Base-by-base conservation (phyloP, 1,140 invertebrate genomes). In the Asobara japonica region DNA sequence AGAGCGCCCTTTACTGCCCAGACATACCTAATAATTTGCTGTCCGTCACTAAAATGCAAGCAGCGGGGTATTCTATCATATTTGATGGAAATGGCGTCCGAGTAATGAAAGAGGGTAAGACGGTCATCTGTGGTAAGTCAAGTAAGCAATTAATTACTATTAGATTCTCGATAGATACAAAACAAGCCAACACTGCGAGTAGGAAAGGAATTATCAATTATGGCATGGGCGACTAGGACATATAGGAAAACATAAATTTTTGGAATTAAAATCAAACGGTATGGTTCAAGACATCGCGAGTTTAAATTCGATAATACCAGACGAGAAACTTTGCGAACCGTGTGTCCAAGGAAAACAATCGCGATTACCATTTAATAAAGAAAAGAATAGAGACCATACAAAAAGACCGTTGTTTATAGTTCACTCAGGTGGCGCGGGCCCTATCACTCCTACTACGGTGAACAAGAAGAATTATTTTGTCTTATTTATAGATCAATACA, bases 21-120 rank as follows among this genome's bases (percentile, higher is more conserved):
- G 75, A 79, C 10, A 18, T 76, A 73, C 68, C 65, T 71, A 65
- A 82, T 74, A 74, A 70, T 48, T 66, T 84, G 10, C 45, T 84
- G 5, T 84, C 79, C 1, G 80, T 84, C 0, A 64, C 67, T 2
- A 77, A 69, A 64, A 79, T 83, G 45, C 79, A 82, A 68, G 62
- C 75, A 27, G 78, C 76, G 18, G 82, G 81, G 0, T 75, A 82
- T 65, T 73, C 67, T 2, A 68, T 79, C 2, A 69, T 74, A 62
- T 80, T 79, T 66, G 68, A 81, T 8, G 10, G 30, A 11, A 11
- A n/a, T 10, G 25, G 25, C 1, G 20, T 62, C 1, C 13, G 13
- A 5, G n/a, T 62, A 30, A 8, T 5, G 6, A 62, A 62, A 62
- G 60, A 27, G 27, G 27, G 25, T 10, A 27, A 62, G 27, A 29